Base-by-base conservation (phyloP, 2,888 invertebrate species). In the Macropis europaea region DNA sequence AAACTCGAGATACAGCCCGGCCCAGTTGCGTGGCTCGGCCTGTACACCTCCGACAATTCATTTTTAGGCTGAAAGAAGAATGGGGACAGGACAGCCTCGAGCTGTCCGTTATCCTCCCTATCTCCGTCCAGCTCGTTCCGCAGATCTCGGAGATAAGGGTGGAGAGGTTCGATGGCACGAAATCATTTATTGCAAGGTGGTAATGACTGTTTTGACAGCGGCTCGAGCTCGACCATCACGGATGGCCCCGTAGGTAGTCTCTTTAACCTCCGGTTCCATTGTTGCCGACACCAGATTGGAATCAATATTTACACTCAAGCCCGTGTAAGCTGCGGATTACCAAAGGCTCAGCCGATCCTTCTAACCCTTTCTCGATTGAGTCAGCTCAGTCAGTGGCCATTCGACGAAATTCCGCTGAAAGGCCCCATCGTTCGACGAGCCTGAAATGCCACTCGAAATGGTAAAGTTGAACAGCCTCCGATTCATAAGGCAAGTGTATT, bases 201-300 rank as follows among this genome's bases (percentile, higher is more conserved):
- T 82, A 87, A 87, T 84, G 83, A 87, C 67, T 88, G 82, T 88
- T 88, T 87, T 88, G 88, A 88, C 87, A 88, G 84, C 82, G 81
- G 82, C 81, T 76, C 73, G 75, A 72, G 79, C 70, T 72, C 63
- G 47, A 64, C 73, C 59, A 47, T 53, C 60, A 36, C 66, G 72
- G 69, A 76, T 73, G 74, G 64, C 70, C 54, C 67, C 60, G 63
- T 13, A 67, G 59, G 56, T 59, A 61, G 71, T 73, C 66, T 73
- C 67, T 74, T 66, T 72, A 54, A 74, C 73, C 36, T 32, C 19
- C 38, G 36, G 26, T 19, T 26, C 82, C 78, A 85, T 88, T 87
- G 86, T 87, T 60, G 59, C 73, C 63, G 52, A 66, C 76, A 76
- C 82, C 81, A 82, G 87, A 88, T 87, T 85, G 85, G 82, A 87